A percentile compares a stretch with the other conserved stretches of the same genome.
Evolutionary conservation across 2,888 invertebrate species (phyloP).

Genomic region (Chirona hameri): DNA sequence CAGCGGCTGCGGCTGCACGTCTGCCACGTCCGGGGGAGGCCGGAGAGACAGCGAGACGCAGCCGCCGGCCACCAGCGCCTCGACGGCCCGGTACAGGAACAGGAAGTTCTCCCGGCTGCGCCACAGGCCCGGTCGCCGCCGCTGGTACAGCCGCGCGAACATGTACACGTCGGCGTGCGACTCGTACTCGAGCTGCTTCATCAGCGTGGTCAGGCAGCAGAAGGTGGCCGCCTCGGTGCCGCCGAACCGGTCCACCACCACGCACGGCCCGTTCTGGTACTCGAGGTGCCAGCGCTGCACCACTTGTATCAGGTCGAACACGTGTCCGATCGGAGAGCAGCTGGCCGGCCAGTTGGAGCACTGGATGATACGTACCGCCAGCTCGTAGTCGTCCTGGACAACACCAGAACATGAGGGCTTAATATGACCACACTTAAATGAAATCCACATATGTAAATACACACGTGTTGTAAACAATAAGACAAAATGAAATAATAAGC

Average conservation of each 20-base stretch:
- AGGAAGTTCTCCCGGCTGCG: slow-evolving; percentile 64
- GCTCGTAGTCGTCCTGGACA: slow-evolving; percentile 89
- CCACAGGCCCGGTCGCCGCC: slow-evolving; percentile 77
- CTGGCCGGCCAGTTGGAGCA: slow-evolving; percentile 78
- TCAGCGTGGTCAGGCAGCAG: slow-evolving; percentile 71
- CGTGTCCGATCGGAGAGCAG: slow-evolving; percentile 57
- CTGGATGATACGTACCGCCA: slow-evolving; percentile 82
- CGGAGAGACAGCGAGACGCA: background rate
- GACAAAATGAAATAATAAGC: no score
- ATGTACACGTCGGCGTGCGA: slow-evolving; percentile 80
- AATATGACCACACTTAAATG: no score
- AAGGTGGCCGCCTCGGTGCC: slow-evolving; percentile 87
- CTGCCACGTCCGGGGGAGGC: background rate
- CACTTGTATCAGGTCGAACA: slow-evolving; percentile 75
- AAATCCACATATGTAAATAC: no score
- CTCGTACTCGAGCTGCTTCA: slow-evolving; percentile 73
- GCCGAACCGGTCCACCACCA: slow-evolving; percentile 89
- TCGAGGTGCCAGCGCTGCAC: slow-evolving; percentile 80
- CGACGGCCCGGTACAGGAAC: slow-evolving; percentile 63
- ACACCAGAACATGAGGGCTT: background rate
- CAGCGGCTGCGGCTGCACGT: background rate
- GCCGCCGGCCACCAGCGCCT: slow-evolving; percentile 47
- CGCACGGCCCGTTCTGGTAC: slow-evolving; percentile 85
- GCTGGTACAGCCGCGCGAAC: slow-evolving; percentile 78
- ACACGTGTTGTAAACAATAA: no score